These are phyloP conservation scores for Operophtera brumata DNA, from an alignment of 2,888 invertebrate genomes.

Conservation along the genomic window DNA sequence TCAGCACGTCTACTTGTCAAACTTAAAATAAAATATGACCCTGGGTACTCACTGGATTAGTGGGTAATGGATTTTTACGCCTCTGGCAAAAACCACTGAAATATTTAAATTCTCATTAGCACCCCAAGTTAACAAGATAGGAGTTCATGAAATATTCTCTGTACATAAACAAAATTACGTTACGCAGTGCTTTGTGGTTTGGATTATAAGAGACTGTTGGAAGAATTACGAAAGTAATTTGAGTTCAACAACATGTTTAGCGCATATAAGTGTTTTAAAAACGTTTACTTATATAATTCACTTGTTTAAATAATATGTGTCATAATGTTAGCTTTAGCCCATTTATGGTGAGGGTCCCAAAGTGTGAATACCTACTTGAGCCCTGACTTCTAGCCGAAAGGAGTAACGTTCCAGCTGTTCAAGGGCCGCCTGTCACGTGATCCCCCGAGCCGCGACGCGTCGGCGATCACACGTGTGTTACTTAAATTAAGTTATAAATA, in stretches of 20 bases:
- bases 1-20: neutral
- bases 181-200: conserved; percentile 12
- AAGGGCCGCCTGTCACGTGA: no score
- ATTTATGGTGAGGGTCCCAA: no score
- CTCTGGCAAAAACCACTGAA: conserved; percentile 34
- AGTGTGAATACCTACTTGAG: no score
- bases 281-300: no score
- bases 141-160: conserved; percentile 46
- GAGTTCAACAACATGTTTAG: neutral
- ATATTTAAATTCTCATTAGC: conserved; percentile 58
- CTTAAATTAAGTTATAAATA: no score
- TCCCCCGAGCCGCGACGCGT: no score
- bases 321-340: no score
- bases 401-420: no score
- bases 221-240: neutral
- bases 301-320: no score
- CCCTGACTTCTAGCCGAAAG: no score
- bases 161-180: conserved; percentile 39
- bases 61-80: conserved; percentile 36
- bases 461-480: no score
- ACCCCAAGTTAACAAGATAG: conserved; percentile 41
- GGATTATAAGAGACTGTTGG: neutral
- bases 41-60: conserved; percentile 34
- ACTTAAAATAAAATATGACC: conserved; percentile 24
- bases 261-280: neutral